phyloP scores from a whole-genome alignment of 64 coral and sea anemone species.

The Pocillopora damicornis region DNA sequence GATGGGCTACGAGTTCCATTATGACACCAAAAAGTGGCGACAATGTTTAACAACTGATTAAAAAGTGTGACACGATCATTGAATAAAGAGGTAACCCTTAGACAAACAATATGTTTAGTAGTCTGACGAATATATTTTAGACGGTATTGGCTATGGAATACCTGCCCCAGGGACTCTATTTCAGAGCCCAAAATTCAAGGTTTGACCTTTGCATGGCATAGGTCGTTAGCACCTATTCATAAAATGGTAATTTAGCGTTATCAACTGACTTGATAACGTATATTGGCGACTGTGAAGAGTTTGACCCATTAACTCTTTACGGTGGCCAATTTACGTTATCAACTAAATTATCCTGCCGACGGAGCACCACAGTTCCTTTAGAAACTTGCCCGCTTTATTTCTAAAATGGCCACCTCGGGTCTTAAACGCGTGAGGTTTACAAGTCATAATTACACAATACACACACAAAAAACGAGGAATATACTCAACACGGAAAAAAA shows the following conservation, averaged over 20 bases:
- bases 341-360: too few species aligned
- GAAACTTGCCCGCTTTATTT: too few species aligned
- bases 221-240: neutral
- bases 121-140: neutral
- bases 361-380: too few species aligned
- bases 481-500: too few species aligned
- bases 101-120: neutral
- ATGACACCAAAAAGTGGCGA: conserved; percentile 21
- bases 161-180: neutral
- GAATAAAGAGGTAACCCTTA: neutral
- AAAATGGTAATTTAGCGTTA: neutral
- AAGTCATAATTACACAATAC: too few species aligned
- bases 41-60: neutral
- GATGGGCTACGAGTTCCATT: neutral
- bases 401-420: too few species aligned
- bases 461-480: too few species aligned
- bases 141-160: neutral
- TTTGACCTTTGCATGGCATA: neutral
- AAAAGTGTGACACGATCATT: neutral
- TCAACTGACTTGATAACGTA: too few species aligned
- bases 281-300: too few species aligned
- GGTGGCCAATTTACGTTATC: too few species aligned
- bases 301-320: too few species aligned
- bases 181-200: neutral
- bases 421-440: too few species aligned